These are phyloP conservation scores for Forbesichthys agassizii DNA, from an alignment of 2,113 vertebrate species.

Conservation along the genomic window DNA sequence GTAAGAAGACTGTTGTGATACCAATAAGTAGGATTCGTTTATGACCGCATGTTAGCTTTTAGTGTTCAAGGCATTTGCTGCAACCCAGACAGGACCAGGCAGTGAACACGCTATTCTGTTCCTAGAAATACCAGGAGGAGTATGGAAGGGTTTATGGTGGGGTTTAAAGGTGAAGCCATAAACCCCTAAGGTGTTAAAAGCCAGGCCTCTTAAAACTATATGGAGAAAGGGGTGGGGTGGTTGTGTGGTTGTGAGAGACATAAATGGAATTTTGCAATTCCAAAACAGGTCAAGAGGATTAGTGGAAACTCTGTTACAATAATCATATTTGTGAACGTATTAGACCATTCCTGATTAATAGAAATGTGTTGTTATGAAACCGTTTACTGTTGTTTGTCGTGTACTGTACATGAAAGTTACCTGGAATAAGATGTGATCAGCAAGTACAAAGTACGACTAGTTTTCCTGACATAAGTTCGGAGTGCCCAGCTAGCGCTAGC, in stretches of 20 bases:
- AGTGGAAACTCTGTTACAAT: slow-evolving; percentile 6
- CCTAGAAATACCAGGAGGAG: slow-evolving; percentile 2
- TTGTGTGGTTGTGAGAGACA: neutral
- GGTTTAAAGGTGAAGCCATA: neutral
- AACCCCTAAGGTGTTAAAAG: neutral
- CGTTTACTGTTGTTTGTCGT: too few relatives aligned
- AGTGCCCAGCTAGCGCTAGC: too few relatives aligned
- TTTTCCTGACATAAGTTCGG: neutral
- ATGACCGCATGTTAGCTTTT: too few relatives aligned
- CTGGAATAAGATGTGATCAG: neutral
- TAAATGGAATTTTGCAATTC: slow-evolving; percentile 6
- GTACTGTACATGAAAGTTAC: too few relatives aligned
- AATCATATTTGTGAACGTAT: slow-evolving; percentile 7
- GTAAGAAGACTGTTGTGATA: too few relatives aligned
- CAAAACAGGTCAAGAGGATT: slow-evolving; percentile 12
- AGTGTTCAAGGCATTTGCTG: slow-evolving; percentile 22
- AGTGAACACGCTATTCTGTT: slow-evolving; percentile 52
- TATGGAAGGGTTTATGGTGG: neutral
- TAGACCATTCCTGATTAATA: neutral
- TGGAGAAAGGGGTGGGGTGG: neutral
- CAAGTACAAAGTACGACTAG: neutral
- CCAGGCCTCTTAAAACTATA: neutral
- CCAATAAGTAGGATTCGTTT: too few relatives aligned
- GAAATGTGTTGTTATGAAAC: too few relatives aligned
- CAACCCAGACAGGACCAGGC: slow-evolving; percentile 33